Evolutionary conservation across 2,113 vertebrate species (phyloP).

Genomic region (Vanacampus margaritifer): DNA sequence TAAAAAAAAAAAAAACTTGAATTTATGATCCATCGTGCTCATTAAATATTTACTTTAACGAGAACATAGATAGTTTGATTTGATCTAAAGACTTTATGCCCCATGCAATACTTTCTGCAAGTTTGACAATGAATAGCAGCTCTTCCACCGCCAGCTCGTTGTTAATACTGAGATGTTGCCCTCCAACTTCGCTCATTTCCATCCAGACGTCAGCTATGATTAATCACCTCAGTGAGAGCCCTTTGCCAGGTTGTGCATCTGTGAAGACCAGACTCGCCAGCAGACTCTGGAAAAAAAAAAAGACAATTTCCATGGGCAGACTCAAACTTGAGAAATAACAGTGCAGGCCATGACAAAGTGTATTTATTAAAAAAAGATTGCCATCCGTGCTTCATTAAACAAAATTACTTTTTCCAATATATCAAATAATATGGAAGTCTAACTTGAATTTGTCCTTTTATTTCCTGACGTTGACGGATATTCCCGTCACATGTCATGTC

Average conservation of each 20-base stretch:
- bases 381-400: constrained; percentile 46
- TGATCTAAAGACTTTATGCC: background rate
- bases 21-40: background rate
- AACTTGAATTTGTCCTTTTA: constrained; percentile 38
- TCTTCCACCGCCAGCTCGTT: constrained; percentile 19
- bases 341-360: constrained; percentile 8
- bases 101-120: constrained; percentile 22
- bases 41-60: background rate
- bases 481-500: constrained; percentile 56
- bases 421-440: constrained; percentile 21
- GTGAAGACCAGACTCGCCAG: constrained; percentile 46
- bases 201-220: constrained; percentile 67
- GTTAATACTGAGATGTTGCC: constrained; percentile 52
- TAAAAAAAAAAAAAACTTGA: background rate
- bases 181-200: constrained; percentile 59
- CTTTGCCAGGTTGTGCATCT: constrained; percentile 46
- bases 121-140: constrained; percentile 31
- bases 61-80: background rate
- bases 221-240: constrained; percentile 62
- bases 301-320: constrained; percentile 5
- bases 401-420: constrained; percentile 28
- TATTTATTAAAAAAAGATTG: constrained; percentile 50
- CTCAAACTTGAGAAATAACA: constrained; percentile 26
- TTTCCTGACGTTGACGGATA: constrained; percentile 61
- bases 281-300: constrained; percentile 36